Evolutionary conservation across 2,797 vertebrate species (phyloP).

Genomic region (Limosa lapponica): DNA sequence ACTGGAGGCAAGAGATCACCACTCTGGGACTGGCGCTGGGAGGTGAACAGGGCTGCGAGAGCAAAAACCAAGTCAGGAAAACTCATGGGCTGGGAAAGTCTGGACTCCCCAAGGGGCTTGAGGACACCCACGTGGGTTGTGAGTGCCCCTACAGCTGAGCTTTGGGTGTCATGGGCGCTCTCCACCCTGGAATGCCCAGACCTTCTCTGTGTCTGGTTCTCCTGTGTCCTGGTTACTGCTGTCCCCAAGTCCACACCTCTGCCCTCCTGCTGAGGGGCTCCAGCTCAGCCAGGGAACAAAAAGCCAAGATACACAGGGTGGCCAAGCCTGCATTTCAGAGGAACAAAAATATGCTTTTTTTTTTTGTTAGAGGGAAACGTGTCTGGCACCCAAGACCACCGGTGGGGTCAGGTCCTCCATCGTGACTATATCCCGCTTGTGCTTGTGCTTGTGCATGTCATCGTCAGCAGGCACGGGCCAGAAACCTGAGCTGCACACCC

Average conservation of each 20-base stretch:
- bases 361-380: neutral
- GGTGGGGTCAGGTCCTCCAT: neutral
- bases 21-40: fast-evolving
- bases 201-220: fast-evolving
- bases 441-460: neutral
- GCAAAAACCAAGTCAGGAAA: neutral
- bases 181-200: neutral
- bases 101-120: neutral
- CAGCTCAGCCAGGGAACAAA: neutral
- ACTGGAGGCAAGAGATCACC: neutral
- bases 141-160: neutral
- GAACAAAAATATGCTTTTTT: neutral
- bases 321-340: neutral
- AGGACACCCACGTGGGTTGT: neutral
- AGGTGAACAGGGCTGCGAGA: fast-evolving
- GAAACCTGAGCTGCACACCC: fast-evolving
- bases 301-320: neutral
- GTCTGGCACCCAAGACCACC: neutral
- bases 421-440: neutral
- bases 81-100: fast-evolving
- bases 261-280: neutral
- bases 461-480: neutral
- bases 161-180: neutral
- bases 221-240: neutral
- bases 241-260: neutral